Conservation (phyloP, 2,888 invertebrate genomes). For the Pristionchus exspectatus region DNA sequence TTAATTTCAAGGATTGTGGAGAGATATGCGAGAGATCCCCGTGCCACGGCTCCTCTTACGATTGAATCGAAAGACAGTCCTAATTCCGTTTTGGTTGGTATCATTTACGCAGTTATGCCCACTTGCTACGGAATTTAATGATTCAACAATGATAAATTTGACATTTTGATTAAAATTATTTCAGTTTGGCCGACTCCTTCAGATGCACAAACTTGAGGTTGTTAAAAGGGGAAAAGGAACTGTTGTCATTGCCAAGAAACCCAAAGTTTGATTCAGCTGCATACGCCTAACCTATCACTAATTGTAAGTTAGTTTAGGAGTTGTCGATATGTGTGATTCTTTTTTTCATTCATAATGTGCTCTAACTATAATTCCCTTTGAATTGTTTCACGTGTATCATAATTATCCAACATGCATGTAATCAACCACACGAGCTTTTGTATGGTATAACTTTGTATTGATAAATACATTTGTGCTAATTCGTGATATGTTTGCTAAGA, state of each 20-base stretch:
- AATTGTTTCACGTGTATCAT: slow-evolving; percentile 9
- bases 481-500: not conserved
- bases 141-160: not conserved
- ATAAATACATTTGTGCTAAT: not conserved
- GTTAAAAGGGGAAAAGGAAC: slow-evolving; percentile 64
- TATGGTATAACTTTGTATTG: not conserved
- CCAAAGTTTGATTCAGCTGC: slow-evolving; percentile 13
- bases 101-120: not conserved
- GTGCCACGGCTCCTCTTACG: slow-evolving; percentile 1
- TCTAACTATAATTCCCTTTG: not conserved
- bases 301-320: not conserved
- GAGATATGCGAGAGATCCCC: slow-evolving; percentile 36
- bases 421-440: not conserved
- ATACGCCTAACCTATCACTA: not conserved
- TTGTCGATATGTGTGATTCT: not conserved
- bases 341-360: not conserved
- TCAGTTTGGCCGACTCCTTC: slow-evolving; percentile 66
- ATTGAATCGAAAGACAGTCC: slow-evolving; percentile 48
- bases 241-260: slow-evolving; percentile 61
- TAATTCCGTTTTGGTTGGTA: slow-evolving; percentile 35
- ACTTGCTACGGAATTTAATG: not conserved
- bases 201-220: slow-evolving; percentile 68
- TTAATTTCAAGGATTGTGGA: slow-evolving; percentile 40
- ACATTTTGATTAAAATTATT: not conserved
- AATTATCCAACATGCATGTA: not conserved